Conservation (phyloP, 2,113 vertebrate genomes). For the Cynoglossus semilaevis region DNA sequence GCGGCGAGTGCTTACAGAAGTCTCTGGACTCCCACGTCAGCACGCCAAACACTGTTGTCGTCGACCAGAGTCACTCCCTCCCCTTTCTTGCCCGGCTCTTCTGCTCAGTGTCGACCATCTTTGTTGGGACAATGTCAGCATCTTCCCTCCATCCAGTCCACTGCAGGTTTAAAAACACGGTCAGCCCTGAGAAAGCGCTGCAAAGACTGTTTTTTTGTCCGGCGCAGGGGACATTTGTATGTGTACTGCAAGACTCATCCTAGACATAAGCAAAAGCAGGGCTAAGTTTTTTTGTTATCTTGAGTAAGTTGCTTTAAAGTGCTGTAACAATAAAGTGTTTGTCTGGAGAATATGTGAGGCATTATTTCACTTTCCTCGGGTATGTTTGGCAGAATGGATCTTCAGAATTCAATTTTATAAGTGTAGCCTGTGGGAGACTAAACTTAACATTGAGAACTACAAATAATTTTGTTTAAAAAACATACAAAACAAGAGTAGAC, state of each 20-base stretch:
- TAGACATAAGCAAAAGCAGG: constrained; percentile 86
- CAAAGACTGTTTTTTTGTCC: constrained; percentile 86
- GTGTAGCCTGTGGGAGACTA: too few relatives aligned
- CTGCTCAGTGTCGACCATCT: not conserved
- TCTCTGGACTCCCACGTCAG: constrained; percentile 38
- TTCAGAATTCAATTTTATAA: too few relatives aligned
- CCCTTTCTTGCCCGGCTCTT: not conserved
- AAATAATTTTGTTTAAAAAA: too few relatives aligned
- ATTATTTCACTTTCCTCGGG: not conserved
- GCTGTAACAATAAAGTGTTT: constrained; percentile 54
- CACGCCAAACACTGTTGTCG: constrained; percentile 23
- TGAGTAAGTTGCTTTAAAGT: not conserved
- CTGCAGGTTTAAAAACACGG: constrained; percentile 85
- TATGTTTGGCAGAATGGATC: too few relatives aligned
- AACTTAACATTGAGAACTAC: too few relatives aligned
- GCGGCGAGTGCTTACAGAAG: constrained; percentile 44
- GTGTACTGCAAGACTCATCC: constrained; percentile 84
- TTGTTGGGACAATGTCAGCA: constrained; percentile 48
- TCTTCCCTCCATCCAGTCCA: constrained; percentile 45
- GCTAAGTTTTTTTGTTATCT: too few relatives aligned
- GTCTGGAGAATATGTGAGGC: not conserved
- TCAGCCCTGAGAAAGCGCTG: constrained; percentile 80
- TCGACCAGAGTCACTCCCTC: constrained; percentile 7
- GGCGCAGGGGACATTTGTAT: constrained; percentile 79
- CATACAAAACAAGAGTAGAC: too few relatives aligned